Percentiles rank a stretch among this genome's conserved stretches.
Conservation (phyloP, 2,797 vertebrate species). For the Cyprinodon diabolis region DNA sequence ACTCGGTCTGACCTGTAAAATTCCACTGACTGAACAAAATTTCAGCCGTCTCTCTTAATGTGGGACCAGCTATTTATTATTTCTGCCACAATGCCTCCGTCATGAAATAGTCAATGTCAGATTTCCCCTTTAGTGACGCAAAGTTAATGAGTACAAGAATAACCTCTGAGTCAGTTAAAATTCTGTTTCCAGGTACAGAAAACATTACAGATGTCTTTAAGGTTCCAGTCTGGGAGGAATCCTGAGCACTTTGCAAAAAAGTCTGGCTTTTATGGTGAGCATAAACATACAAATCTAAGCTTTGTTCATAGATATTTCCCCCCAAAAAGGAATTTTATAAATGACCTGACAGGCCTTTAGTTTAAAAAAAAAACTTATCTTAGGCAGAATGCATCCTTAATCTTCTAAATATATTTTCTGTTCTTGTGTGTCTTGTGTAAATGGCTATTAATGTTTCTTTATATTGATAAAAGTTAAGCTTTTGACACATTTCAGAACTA, state of each 20-base stretch:
- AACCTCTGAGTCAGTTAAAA: neutral
- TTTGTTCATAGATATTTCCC: neutral
- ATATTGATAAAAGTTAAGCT: neutral
- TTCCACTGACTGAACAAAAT: slow-evolving; percentile 26
- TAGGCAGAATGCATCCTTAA: no score
- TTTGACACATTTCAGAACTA: neutral
- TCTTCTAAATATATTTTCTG: no score
- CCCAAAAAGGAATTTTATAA: neutral
- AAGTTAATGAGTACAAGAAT: neutral
- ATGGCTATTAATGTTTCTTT: neutral
- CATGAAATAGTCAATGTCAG: no score
- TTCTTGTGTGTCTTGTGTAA: no score
- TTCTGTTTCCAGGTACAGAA: neutral
- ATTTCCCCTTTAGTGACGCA: neutral
- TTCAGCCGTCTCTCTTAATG: neutral
- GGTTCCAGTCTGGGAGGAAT: no score
- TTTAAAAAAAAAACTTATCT: neutral
- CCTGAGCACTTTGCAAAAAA: no score
- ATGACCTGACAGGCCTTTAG: neutral
- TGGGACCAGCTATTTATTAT: neutral
- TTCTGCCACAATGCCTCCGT: slow-evolving; percentile 8
- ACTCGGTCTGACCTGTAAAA: slow-evolving; percentile 39
- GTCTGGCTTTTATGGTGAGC: no score
- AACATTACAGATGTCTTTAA: no score
- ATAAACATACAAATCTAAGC: no score